Evolutionary conservation across 2,888 invertebrate genomes (phyloP), one percentile per base, ranked within the genome.

Genomic region (Diarsia dahlii): DNA sequence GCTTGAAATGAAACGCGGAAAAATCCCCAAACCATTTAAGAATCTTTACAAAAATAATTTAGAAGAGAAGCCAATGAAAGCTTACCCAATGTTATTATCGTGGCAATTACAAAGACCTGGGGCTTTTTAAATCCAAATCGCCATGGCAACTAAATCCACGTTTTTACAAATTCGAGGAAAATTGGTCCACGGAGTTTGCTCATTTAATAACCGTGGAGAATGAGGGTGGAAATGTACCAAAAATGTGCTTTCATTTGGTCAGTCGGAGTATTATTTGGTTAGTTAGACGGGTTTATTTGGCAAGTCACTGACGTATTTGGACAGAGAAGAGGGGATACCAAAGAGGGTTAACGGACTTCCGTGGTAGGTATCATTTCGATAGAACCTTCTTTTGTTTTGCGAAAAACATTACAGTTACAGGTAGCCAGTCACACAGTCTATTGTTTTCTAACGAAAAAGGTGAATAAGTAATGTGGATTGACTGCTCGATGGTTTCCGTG

Each of bases 201-300:
- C 70, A 70, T 76, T 84, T 58, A 84, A 84, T 84, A 73, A 71
- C n/a, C 23, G 62, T 18, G 56, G 39, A 72, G 65, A 81, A 73
- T 69, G 34, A 65, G 68, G 69, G 54, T 72, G 66, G 65, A 70
- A 80, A 72, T 72, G 71, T 65, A 80, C 58, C 74, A 80, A 80
- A 84, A 84, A 82, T 71, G 63, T 52, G 62, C 68, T 50, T 77
- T 60, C 58, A 66, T 81, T 82, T 81, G 82, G 82, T 71, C 85
- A 84, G 77, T 58, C 15, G 8, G n/a, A 69, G 73, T 68, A 65
- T 68, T 84, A 77, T 77, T 84, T 85, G 69, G 71, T 77, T 81
- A 85, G 82, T 83, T 73, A 67, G 18, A 23, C 67, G 52, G 52
- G 71, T 77, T 81, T 77, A 85, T 83, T 83, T 77, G 82, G 71